Conservation (phyloP, 2,113 vertebrate genomes). For the Nibea albiflora region DNA sequence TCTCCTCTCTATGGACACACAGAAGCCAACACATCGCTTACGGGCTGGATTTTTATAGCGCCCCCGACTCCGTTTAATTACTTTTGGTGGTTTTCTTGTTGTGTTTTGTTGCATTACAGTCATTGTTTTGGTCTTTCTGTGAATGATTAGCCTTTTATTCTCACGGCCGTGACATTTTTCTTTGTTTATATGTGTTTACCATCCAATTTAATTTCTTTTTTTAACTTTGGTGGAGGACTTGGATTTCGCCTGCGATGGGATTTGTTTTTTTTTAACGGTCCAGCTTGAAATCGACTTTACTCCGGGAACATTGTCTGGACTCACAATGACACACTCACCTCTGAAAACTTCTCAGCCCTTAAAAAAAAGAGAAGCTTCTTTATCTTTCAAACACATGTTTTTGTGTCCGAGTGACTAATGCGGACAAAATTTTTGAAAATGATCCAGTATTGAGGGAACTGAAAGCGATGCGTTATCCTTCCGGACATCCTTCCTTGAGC, state of each 20-base stretch:
- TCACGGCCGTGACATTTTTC: background rate
- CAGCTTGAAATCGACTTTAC: background rate
- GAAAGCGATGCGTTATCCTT: too few species aligned
- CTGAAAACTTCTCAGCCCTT: background rate
- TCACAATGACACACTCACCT: background rate
- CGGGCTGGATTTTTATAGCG: background rate
- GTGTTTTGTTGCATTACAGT: background rate
- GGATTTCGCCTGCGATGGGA: background rate
- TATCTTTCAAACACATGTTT: too few species aligned
- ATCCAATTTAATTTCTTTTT: background rate
- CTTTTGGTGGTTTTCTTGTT: conserved; percentile 11
- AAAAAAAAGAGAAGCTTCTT: too few species aligned
- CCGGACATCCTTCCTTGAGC: too few species aligned
- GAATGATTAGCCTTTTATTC: conserved; percentile 5
- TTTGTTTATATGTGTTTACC: background rate
- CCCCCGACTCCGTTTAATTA: conserved; percentile 13
- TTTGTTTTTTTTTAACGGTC: background rate
- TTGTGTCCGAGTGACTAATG: too few species aligned
- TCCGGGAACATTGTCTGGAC: background rate
- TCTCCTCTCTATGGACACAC: background rate
- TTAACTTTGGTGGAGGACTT: background rate
- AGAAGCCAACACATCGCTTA: background rate
- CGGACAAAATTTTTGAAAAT: too few species aligned
- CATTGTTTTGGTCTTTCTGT: conserved; percentile 10
- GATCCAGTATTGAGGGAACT: too few species aligned